Evolutionary conservation across 2,888 invertebrate species (phyloP), one percentile per base, ranked within the genome.

Genomic region (Koerneria pararmatus): DNA sequence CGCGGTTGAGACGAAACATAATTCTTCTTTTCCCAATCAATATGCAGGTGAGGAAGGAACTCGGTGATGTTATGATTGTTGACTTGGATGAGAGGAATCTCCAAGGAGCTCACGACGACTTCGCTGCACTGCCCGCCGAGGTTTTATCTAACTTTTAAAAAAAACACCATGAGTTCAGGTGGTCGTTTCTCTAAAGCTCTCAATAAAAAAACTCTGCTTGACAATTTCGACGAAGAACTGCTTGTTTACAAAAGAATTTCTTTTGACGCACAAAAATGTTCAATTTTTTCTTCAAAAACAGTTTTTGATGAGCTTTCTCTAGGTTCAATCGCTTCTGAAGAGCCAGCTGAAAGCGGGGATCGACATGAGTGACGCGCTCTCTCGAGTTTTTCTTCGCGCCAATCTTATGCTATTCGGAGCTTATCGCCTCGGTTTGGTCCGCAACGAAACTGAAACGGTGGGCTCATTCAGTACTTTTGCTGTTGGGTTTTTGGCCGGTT

Each of bases 371-470:
- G 95, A 97, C 84, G 91, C 92, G 0, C 91, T 97, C 4, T 91
- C 95, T 2, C 89, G 93, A 80, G 91, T 94, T 56, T 97, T 97
- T 85, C 87, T 97, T 65, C 88, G 90, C 69, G 91, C 94, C 11
- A 87, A 95, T 74, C 95, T 95, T 15, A 90, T 91, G 84, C 87
- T 97, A 65, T 95, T 97, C 79, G 95, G 95, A 58, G 92, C 93
- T 71, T 95, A 94, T 84, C 88, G 92, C 8, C 58, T 68, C 4
- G 80, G 80, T 31, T 73, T 77, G 29, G 59, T 48, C 5, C 48
- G 69, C 8, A 66, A 58, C n/a, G 73, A 71, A 15, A 51, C 66
- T 3, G 65, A 62, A 2, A 67, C 61, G 27, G 70, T 72, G 19
- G 53, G 48, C 22, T 27, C 3, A 19, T 53, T n/a, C 29, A 37